Base-by-base conservation (phyloP, 2,113 vertebrate species). In the Atherinomorus stipes region DNA sequence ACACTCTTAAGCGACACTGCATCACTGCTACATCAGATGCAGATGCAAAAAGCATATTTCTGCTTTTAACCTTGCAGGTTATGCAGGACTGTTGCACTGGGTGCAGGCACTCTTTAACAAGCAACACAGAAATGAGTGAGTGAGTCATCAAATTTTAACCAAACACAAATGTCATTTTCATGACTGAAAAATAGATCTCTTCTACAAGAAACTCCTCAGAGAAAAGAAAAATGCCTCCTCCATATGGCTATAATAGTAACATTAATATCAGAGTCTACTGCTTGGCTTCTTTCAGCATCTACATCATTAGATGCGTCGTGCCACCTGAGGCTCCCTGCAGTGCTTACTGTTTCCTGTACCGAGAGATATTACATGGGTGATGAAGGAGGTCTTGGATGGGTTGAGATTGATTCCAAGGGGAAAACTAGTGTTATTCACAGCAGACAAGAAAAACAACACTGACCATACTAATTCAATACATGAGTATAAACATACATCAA, bases 401-500 rank as follows among this genome's bases (percentile, higher is more conserved):
- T 49, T 31, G 45, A 68, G 64, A 72, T 19, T 76, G 42, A 88
- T 78, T 75, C 37, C 9, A 5, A 34, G 25, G 4, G 28, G 38
- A 64, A 85, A 76, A 60, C 40, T 37, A 40, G 26, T 66, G 67
- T 69, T 64, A 57, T 76, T 38, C 69, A 69, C 21, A 51, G 58
- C 54, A 62, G 21, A 70, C 44, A 62, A 74, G 37, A 64, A 80
- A 65, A 81, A 69, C 49, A 81, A 52, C 0, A 2, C 42, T 11
- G 22, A 18, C 21, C 51, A 28, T 10, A 12, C 50, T 28, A 68
- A 84, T 71, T 59, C 44, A 73, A 78, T 78, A 64, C 15, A n/a
- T 21, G 52, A 15, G 38, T 25, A 76, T 40, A 71, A 47, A 76
- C 72, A 71, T 76, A 66, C 47, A 67, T 28, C 68, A 51, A 28